Base-by-base conservation (phyloP, 2,888 invertebrate genomes). In the Stenolophus ochropezus region DNA sequence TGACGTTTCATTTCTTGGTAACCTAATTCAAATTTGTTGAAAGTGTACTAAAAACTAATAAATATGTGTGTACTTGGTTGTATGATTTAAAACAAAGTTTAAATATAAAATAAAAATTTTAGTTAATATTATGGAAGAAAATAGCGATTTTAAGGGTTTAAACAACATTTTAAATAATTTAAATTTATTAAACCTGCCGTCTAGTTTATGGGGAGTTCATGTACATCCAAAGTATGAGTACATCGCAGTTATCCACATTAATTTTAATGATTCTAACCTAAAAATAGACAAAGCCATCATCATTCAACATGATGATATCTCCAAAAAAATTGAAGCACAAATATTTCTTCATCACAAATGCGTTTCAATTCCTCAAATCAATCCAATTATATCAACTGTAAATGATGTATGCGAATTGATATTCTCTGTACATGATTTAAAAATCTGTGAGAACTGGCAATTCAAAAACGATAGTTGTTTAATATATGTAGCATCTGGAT, bases 201-300 rank as follows among this genome's bases (percentile, higher is more conserved):
- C 85, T 49, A 82, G 85, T n/a, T 81, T 86, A 42, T 86, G 86
- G 86, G 86, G 84, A n/a, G 78, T 85, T 23, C 86, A 86, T 82
- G 71, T 85, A 21, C 86, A 86, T 82, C 85, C 86, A 8, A 83
- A 84, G 73, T 83, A 83, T 78, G 82, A 85, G 47, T 86, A 84
- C 65, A 83, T 85, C 33, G 86, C 84, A 11, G 81, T 86, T 58
- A 61, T 86, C 65, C 86, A 86, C 61, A 75, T 86, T 6, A 83
- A 83, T 69, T 65, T 84, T 51, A 51, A 71, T 49, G 69, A 78
- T 3, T 74, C 77, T 14, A 84, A 83, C 79, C 53, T 86, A 27
- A 79, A 47, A 14, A 83, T 86, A 4, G 85, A 86, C 78, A 86
- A 86, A 83, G 85, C 84, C 6, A 82, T 86, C 21, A 51, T 86